Conservation (phyloP, 2,888 invertebrate species). For the Ethmia dodecea region DNA sequence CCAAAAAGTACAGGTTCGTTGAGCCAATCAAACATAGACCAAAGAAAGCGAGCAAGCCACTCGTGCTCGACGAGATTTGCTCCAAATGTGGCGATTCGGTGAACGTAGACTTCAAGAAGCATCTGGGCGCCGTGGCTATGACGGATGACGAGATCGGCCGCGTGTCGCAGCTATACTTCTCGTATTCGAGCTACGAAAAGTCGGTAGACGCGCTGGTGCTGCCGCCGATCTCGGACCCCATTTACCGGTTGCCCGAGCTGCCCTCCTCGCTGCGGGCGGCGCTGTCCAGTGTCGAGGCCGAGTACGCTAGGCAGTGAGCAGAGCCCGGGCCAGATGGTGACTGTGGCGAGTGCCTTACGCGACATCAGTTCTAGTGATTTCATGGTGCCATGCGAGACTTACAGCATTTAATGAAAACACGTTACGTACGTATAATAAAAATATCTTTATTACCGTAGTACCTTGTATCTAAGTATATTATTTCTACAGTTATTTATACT, state of each 20-base stretch:
- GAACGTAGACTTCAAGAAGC: slow-evolving; percentile 50
- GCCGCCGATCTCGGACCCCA: slow-evolving; percentile 61
- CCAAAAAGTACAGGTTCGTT: slow-evolving; percentile 49
- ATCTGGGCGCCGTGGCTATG: slow-evolving; percentile 52
- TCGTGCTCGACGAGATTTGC: slow-evolving; percentile 45
- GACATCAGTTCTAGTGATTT: slow-evolving; percentile 24
- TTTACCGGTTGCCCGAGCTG: slow-evolving; percentile 56
- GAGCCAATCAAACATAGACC: slow-evolving; percentile 49
- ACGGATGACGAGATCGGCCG: slow-evolving; percentile 55
- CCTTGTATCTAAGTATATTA: slow-evolving; percentile 24
- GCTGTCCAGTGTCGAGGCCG: slow-evolving; percentile 45
- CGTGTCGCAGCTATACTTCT: slow-evolving; percentile 54
- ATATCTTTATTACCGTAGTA: slow-evolving; percentile 4
- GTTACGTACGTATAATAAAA: slow-evolving; percentile 4
- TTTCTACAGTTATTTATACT: slow-evolving; percentile 17
- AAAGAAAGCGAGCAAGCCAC: slow-evolving; percentile 36
- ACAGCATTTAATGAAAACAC: slow-evolving; percentile 20
- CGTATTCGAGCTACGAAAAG: slow-evolving; percentile 54
- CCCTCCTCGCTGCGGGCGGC: slow-evolving; percentile 47
- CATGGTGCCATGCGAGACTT: slow-evolving; percentile 39
- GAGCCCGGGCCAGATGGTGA: background rate
- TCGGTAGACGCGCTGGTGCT: slow-evolving; percentile 46
- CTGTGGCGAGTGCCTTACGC: slow-evolving; percentile 25
- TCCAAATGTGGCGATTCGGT: slow-evolving; percentile 54
- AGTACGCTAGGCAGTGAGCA: slow-evolving; percentile 38